These are phyloP conservation scores for Drosophila suboccidentalis DNA, from an alignment of 2,888 invertebrate species.

Conservation along the genomic window DNA sequence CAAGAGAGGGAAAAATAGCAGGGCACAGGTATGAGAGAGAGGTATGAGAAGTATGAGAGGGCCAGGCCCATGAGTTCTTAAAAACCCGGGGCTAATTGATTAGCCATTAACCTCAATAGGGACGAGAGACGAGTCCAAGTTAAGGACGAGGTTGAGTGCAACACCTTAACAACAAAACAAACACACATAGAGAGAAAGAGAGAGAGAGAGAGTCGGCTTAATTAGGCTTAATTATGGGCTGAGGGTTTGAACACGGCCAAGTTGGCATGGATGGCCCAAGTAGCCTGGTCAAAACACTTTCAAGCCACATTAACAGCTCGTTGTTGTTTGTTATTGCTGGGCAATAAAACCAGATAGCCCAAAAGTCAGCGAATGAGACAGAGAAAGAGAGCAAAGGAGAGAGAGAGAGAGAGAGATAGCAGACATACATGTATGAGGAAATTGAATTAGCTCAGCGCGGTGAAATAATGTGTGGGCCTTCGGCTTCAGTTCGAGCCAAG, in stretches of 20 bases:
- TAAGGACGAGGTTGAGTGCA: slow-evolving; percentile 42
- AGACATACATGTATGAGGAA: slow-evolving; percentile 19
- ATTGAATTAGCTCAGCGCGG: slow-evolving; percentile 55
- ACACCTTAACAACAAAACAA: slow-evolving; percentile 49
- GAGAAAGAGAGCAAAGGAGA: neutral
- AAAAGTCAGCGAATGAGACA: slow-evolving; percentile 5
- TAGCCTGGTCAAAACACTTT: slow-evolving; percentile 67
- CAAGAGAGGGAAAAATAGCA: neutral
- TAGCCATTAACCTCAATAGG: slow-evolving; percentile 78
- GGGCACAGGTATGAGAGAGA: slow-evolving; percentile 2
- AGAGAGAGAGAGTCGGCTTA: slow-evolving; percentile 50
- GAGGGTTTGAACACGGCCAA: slow-evolving; percentile 40
- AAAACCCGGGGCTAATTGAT: slow-evolving; percentile 67
- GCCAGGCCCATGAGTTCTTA: slow-evolving; percentile 43
- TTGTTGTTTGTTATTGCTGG: slow-evolving; percentile 59
- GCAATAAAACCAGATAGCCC: slow-evolving; percentile 52
- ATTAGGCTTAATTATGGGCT: slow-evolving; percentile 79
- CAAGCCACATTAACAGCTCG: slow-evolving; percentile 70
- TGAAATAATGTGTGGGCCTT: slow-evolving; percentile 42
- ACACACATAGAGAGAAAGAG: slow-evolving; percentile 15
- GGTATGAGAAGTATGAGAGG: neutral
- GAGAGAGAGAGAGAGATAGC: neutral
- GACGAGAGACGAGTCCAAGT: slow-evolving; percentile 19
- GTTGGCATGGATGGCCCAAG: slow-evolving; percentile 41
- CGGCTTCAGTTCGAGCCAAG: slow-evolving; percentile 27